phyloP scores from a whole-genome alignment of 1,140 invertebrate species.

The Portunus trituberculatus region DNA sequence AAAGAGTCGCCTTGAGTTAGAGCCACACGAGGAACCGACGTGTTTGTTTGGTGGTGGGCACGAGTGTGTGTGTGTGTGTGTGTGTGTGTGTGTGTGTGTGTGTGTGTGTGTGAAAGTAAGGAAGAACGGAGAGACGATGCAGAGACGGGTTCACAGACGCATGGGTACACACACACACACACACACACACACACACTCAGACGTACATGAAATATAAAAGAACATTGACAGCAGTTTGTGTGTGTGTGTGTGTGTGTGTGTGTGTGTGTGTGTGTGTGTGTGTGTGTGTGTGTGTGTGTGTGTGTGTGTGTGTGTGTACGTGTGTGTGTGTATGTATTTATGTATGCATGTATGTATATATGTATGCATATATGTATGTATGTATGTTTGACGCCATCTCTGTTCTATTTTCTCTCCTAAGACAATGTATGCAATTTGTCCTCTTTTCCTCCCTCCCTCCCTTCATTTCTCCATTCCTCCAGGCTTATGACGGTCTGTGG shows the following conservation, averaged over 20 bases:
- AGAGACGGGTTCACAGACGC: not conserved
- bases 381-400: not conserved
- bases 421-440: not conserved
- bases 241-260: too few species aligned
- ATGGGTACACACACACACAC: not conserved
- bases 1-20: conserved; percentile 10
- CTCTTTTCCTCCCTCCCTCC: not conserved
- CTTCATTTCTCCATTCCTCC: not conserved
- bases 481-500: too few species aligned
- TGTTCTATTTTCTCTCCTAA: not conserved
- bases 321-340: too few species aligned
- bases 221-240: too few species aligned
- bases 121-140: not conserved
- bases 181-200: not conserved
- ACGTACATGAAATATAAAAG: too few species aligned
- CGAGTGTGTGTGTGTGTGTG: too few species aligned
- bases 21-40: not conserved
- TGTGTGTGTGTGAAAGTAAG: not conserved
- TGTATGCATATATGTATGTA: too few species aligned
- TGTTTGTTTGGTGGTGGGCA: not conserved
- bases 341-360: too few species aligned
- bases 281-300: too few species aligned
- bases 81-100: too few species aligned
- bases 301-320: too few species aligned
- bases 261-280: too few species aligned